Conservation (phyloP, 2,888 invertebrate genomes). For the Spilosoma lubricipeda region DNA sequence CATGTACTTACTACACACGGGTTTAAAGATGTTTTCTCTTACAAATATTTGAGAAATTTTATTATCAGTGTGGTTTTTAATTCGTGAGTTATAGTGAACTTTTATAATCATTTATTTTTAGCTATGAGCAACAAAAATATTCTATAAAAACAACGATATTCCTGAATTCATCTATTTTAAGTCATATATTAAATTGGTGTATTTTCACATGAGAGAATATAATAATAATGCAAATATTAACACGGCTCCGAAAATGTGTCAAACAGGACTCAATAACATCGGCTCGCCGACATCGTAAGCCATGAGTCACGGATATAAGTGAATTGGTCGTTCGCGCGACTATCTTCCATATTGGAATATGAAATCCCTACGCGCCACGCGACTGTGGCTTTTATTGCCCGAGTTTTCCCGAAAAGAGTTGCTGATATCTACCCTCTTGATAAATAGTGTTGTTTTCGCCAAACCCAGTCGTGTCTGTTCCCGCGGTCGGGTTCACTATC, state of each 20-base stretch:
- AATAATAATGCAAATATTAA: slow-evolving; percentile 32
- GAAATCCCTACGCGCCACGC: slow-evolving; percentile 69
- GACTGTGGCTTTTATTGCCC: slow-evolving; percentile 77
- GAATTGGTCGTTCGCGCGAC: slow-evolving; percentile 75
- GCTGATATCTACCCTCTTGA: slow-evolving; percentile 79
- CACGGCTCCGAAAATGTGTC: slow-evolving; percentile 37
- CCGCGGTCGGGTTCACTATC: slow-evolving; percentile 58
- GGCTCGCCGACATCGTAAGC: slow-evolving; percentile 55
- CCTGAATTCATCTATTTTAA: too few species aligned
- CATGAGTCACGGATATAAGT: slow-evolving; percentile 72
- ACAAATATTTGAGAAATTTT: too few species aligned
- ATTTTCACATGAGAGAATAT: not conserved
- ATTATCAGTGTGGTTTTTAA: too few species aligned
- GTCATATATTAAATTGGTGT: too few species aligned
- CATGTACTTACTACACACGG: too few species aligned
- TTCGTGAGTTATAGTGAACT: too few species aligned
- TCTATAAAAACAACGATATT: too few species aligned
- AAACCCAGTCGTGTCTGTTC: slow-evolving; percentile 74
- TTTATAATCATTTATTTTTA: too few species aligned
- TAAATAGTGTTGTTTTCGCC: slow-evolving; percentile 85
- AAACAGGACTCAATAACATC: slow-evolving; percentile 35
- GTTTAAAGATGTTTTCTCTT: too few species aligned
- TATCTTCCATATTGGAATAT: slow-evolving; percentile 78
- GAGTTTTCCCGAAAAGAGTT: slow-evolving; percentile 73
- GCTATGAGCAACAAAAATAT: too few species aligned